These are phyloP conservation scores for Asteroscopus sphinx DNA, from an alignment of 2,888 invertebrate genomes.

Conservation along the genomic window DNA sequence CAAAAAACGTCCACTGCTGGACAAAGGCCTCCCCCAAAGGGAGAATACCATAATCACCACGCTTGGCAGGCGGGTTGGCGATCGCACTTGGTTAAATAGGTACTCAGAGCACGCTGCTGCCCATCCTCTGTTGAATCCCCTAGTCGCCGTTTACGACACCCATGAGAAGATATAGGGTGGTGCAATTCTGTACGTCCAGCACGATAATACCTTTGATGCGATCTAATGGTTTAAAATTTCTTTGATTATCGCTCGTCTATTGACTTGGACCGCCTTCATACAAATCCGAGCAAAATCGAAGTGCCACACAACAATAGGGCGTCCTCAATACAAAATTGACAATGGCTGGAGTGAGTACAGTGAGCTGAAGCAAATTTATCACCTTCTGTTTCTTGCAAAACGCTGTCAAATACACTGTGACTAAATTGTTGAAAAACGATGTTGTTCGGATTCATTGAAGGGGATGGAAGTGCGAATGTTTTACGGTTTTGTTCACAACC, in stretches of 20 bases:
- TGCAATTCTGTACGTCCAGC: too few species aligned
- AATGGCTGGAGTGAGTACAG: constrained; percentile 80
- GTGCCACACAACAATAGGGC: constrained; percentile 81
- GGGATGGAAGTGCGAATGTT: constrained; percentile 3
- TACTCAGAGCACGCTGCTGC: too few species aligned
- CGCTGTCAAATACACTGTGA: constrained; percentile 74
- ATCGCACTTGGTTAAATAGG: too few species aligned
- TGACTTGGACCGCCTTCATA: constrained; percentile 56
- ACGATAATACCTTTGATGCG: too few species aligned
- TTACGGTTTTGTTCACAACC: constrained; percentile 1
- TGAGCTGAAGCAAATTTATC: constrained; percentile 83
- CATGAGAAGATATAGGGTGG: too few species aligned
- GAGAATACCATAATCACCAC: too few species aligned
- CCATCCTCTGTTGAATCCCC: too few species aligned
- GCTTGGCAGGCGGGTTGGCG: too few species aligned
- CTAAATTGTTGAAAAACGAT: constrained; percentile 78
- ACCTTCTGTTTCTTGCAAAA: constrained; percentile 81
- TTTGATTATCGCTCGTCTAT: background rate
- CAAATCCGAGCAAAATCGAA: constrained; percentile 88
- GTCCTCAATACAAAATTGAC: constrained; percentile 88
- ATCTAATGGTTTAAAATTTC: too few species aligned
- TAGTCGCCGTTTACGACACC: too few species aligned
- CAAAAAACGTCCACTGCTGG: too few species aligned
- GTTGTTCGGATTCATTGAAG: constrained; percentile 26
- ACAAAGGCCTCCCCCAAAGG: too few species aligned